Evolutionary conservation across 30 jellyfish, hydroid and myxozoan genomes (phyloP), one percentile per base, ranked within the genome.

Genomic region (Hydractinia echinata): DNA sequence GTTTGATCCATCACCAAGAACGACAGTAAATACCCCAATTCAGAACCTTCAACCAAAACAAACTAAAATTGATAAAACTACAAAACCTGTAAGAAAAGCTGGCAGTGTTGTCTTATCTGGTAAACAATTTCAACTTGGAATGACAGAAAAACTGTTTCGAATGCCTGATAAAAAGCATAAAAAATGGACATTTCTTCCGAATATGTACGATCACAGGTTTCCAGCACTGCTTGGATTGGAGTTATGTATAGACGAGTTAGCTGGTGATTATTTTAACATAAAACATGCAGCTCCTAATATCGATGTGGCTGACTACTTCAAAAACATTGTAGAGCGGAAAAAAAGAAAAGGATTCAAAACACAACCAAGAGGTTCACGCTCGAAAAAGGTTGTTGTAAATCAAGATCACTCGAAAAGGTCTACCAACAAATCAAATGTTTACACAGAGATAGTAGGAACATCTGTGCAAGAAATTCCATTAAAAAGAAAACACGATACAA

Each of bases 111-210:
- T 30, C 44, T 30, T 30, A 30, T 30, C 44, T 30, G 44, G 44
- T 30, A 30, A 30, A 30, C 1, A 30, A 30, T 30, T 30, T 30
- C 19, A 64, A 13, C 74, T 64, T 13, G 74, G 74, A n/a, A 51
- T 64, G 74, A 7, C 10, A 64, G 74, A 64, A 2, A 64, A 64
- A 51, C 18, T 64, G 18, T 64, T 64, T 64, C 74, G 74, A n/a
- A 64, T 64, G 74, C 10, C 74, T 44, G 39, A 64, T 13, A 51
- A 64, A 44, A 58, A 58, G 69, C 51, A 6, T 44, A 8, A 64
- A 13, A 44, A 51, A 6, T 64, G 74, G 74, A 64, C 9, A 1
- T 64, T 64, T 64, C 18, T 64, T 6, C 74, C 74, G 1, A 13
- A 64, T 51, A n/a, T 51, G 9, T 7, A 64, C 16, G 74, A 64